Evolutionary conservation across 2,113 vertebrate species (phyloP), one percentile per base, ranked within the genome.

Genomic region (Malurus melanocephalus): DNA sequence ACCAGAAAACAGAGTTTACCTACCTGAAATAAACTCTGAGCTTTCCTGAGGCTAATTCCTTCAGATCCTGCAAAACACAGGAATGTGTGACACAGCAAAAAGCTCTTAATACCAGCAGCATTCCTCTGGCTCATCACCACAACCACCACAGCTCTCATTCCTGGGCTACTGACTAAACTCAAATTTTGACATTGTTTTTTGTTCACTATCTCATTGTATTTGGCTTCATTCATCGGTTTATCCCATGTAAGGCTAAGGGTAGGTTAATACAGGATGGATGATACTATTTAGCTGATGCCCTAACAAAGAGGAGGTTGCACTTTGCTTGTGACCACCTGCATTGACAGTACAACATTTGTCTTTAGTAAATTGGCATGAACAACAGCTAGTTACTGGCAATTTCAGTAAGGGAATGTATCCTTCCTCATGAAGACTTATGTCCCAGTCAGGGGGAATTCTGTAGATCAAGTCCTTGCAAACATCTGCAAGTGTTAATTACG

Each of bases 1-100:
- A 53, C 56, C 86, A 94, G 90, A 88, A 93, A 87, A 93, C 46
- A 87, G 90, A 65, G 88, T 65, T 88, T 90, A 95, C 53, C 92
- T 84, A 95, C 88, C 92, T 95, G 92, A 93, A 92, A 94, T 80
- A 96, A 93, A 95, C 90, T 88, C 78, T 20, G 59, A 65, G 66
- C 73, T 94, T 88, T 94, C 92, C 93, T 60, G 72, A 81, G 94
- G 88, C 92, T 95, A 95, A 94, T 94, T 90, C 84, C 92, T 92
- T 93, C 76, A 85, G 88, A 82, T 82, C 88, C 66, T 93, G 62
- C 51, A 69, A 79, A 93, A 76, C 30, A 94, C 71, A 90, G 80
- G 90, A 93, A 95, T 94, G 92, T 93, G 92, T 96, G 93, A 96
- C 95, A 94, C 80, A 81, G 92, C 78, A 81, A 79, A 93, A 93